Base-by-base conservation (phyloP, 2,113 vertebrate species). In the Uria aalge region DNA sequence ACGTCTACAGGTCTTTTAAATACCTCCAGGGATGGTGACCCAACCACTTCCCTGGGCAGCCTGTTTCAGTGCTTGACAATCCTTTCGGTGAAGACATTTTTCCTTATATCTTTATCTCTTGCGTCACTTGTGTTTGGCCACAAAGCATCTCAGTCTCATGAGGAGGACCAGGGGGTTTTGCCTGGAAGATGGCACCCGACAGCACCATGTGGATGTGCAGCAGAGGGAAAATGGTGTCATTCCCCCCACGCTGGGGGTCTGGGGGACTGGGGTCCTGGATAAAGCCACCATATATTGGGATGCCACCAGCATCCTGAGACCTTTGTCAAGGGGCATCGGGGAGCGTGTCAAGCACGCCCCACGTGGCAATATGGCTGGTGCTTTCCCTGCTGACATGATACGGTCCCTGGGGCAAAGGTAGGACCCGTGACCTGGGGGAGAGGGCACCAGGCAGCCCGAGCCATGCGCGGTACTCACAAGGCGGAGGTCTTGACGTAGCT, bases 401-500 rank as follows among this genome's bases (percentile, higher is more conserved):
- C 2, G 21, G 34, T 45, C 24, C n/a, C 43, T 17, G 15, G 36
- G 2, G 2, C 45, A 66, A 18, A 3, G 2, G 1, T 1, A 67
- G 69, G 29, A 77, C 64, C 27, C 13, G 3, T 47, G 19, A 5
- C 26, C 30, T 9, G 1, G 32, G 9, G 19, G 8, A 50, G 19
- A 40, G 17, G 29, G 15, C 18, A 21, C 0, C 1, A 26, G 0
- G 0, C 20, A 75, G 55, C 40, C 73, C 0, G 0, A 43, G 34
- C 38, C 59, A 57, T 0, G 0, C 0, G 0, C 5, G 1, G 36
- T 85, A 96, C 99, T 99, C 96, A 99, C 99, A 98, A 98, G 23
- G 98, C 76, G 0, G 99, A 99, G 3, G 98, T 99, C 97, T 99
- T 99, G 94, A 98, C 92, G 0, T 99, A 99, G 94, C 98, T 98